Evolutionary conservation across 2,113 vertebrate species (phyloP).

Genomic region (Myrmecobius fasciatus): DNA sequence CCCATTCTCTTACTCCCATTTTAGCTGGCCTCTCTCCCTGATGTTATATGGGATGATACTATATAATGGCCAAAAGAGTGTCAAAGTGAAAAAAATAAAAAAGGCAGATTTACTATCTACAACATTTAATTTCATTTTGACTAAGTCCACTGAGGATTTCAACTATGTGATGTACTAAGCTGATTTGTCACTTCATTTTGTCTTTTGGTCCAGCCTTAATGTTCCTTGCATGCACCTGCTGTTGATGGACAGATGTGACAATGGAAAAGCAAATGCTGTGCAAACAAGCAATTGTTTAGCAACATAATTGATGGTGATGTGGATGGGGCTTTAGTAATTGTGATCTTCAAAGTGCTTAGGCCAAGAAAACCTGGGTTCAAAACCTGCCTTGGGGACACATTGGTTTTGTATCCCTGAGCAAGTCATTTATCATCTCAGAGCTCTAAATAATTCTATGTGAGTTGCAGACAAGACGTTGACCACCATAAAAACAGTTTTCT

Average conservation of each 20-base stretch:
- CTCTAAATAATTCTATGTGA: background rate
- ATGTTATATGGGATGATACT: background rate
- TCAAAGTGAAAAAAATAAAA: background rate
- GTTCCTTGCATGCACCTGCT: background rate
- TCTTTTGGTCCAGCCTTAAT: background rate
- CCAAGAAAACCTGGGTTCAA: background rate
- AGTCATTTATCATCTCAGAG: background rate
- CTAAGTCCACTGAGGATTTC: background rate
- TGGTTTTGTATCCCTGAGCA: background rate
- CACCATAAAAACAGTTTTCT: background rate
- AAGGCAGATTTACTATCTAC: background rate
- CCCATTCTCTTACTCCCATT: background rate
- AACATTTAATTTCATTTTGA: background rate
- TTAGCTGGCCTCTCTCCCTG: background rate
- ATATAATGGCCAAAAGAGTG: background rate
- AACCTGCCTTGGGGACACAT: background rate
- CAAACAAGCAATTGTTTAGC: background rate
- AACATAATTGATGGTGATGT: background rate
- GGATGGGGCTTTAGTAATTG: background rate
- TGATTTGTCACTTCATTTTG: background rate
- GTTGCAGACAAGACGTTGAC: background rate
- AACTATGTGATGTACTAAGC: background rate
- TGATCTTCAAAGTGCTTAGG: background rate
- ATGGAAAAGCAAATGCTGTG: background rate
- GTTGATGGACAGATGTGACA: background rate